Percentiles rank a stretch among this genome's conserved stretches.
Evolutionary conservation across 2,113 vertebrate species (phyloP).

Genomic region (Empidonax alnorum): DNA sequence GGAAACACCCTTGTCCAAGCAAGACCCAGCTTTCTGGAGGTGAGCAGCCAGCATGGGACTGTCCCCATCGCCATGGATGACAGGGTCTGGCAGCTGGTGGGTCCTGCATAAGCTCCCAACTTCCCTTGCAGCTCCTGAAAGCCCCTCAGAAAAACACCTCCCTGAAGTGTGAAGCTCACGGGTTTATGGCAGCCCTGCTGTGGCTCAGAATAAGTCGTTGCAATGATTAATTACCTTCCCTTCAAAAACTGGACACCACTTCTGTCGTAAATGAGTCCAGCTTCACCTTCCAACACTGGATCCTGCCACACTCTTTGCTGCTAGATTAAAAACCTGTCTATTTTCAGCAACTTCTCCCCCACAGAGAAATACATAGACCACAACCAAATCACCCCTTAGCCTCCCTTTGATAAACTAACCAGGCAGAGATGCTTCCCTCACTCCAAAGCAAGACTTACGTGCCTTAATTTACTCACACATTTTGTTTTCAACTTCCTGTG

Average conservation of each 20-base stretch:
- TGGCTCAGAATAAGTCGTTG: background rate
- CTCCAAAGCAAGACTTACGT: background rate
- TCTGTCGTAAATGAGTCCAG: slow-evolving; percentile 23
- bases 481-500: background rate
- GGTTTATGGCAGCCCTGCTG: background rate
- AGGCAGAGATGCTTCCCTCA: background rate
- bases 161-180: rapidly evolving
- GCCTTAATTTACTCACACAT: background rate
- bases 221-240: slow-evolving; percentile 42
- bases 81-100: background rate
- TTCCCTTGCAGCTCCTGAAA: background rate
- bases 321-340: slow-evolving; percentile 39
- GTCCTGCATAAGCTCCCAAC: background rate
- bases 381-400: slow-evolving; percentile 22
- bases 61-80: rapidly evolving
- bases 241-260: background rate
- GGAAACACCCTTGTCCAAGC: background rate
- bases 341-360: background rate
- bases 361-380: background rate
- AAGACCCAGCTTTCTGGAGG: background rate
- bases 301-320: background rate
- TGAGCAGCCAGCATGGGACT: background rate
- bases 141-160: background rate
- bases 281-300: slow-evolving; percentile 12
- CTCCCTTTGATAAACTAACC: background rate